These are phyloP conservation scores for Simalia tracyae DNA, from an alignment of 2,797 vertebrate species.

Conservation along the genomic window DNA sequence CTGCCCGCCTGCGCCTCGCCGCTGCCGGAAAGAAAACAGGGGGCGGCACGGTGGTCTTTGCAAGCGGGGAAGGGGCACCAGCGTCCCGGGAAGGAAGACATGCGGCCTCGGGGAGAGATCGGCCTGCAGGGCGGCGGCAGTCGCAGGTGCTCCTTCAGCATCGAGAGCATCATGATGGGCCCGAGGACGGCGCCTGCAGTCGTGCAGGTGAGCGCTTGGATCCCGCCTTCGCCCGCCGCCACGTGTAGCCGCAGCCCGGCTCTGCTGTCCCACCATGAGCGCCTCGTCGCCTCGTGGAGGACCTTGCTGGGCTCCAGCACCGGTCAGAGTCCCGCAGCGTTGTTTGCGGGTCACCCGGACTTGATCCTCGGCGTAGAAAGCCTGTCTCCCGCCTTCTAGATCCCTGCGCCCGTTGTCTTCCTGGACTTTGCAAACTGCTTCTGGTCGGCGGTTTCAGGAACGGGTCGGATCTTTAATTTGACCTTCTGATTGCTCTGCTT, in stretches of 20 bases:
- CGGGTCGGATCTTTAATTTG: background rate
- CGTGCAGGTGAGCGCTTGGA: background rate
- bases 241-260: background rate
- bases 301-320: background rate
- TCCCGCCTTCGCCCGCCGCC: constrained; percentile 5
- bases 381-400: constrained; percentile 26
- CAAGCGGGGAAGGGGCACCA: constrained; percentile 60
- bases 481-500: background rate
- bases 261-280: background rate
- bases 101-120: background rate
- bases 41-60: background rate
- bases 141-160: constrained; percentile 82
- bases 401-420: constrained; percentile 49
- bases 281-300: background rate
- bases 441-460: no score
- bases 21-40: background rate
- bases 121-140: constrained; percentile 33
- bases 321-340: background rate
- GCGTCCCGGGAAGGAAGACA: no score
- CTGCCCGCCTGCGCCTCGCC: constrained; percentile 1
- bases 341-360: background rate
- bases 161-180: constrained; percentile 85
- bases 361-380: background rate
- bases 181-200: constrained; percentile 34
- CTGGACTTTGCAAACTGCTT: background rate